Conservation (phyloP, 2,797 vertebrate genomes). For the Etheostoma nigrum region DNA sequence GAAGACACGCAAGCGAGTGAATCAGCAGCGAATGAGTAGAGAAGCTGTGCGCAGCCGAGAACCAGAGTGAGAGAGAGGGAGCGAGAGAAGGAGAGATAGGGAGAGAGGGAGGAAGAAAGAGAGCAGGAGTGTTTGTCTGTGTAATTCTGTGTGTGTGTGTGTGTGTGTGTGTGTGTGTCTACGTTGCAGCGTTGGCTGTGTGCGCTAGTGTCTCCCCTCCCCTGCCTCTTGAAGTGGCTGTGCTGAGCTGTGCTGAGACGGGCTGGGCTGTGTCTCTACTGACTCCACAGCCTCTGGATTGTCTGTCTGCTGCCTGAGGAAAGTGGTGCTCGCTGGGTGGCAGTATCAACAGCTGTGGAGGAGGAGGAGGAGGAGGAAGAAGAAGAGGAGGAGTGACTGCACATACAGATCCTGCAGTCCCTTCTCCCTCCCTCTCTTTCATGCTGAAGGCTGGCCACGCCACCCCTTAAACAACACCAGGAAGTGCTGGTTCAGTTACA, state of each 20-base stretch:
- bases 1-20: conserved; percentile 79
- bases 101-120: conserved; percentile 57
- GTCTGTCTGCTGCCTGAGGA: conserved; percentile 77
- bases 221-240: conserved; percentile 73
- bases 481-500: conserved; percentile 82
- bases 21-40: conserved; percentile 80
- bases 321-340: conserved; percentile 74
- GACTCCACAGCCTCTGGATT: conserved; percentile 73
- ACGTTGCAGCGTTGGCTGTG: conserved; percentile 74
- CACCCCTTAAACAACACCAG: conserved; percentile 81
- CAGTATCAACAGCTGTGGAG: conserved; percentile 83
- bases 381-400: conserved; percentile 65
- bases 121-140: conserved; percentile 70
- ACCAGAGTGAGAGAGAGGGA: conserved; percentile 68
- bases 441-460: conserved; percentile 66
- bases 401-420: conserved; percentile 80
- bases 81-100: conserved; percentile 57
- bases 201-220: conserved; percentile 80
- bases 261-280: conserved; percentile 71
- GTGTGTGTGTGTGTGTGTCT: conserved; percentile 45
- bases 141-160: conserved; percentile 43
- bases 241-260: conserved; percentile 67
- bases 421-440: conserved; percentile 65
- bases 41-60: conserved; percentile 77
- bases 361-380: conserved; percentile 56